Evolutionary conservation across 1,140 invertebrate species (phyloP), one percentile per base, ranked within the genome.

Genomic region (Drosophila carrolli): DNA sequence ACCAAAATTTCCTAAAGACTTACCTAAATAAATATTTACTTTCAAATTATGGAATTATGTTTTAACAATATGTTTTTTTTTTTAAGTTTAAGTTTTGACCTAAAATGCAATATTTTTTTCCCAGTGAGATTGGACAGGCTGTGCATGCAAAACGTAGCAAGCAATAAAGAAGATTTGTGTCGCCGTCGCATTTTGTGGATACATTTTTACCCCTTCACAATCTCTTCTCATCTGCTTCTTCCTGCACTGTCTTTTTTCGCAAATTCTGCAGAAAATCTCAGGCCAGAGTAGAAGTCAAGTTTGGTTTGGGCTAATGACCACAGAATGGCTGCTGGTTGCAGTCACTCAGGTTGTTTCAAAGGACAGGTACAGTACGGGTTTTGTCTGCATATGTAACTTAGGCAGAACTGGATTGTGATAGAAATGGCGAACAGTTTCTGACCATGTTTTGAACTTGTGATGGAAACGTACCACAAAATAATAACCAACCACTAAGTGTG

Each of bases 161-260:
- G 83, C 83, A 86, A 86, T 86, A 86, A 86, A 86, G 83, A 86
- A 86, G 83, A 86, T 86, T 86, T 86, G 83, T 86, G 83, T 86
- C 72, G 70, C 83, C 75, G 53, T 79, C 83, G 71, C 83, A 88
- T 86, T 88, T 78, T 86, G 83, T 75, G 78, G 75, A 78, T 83
- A 71, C 70, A 77, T 74, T 74, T 43, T 74, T 50, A 53, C 54
- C 44, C 78, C 59, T 68, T 72, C 16, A 57, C 57, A 56, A 50
- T 72, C 48, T 51, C 74, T 47, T 60, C 58, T 53, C 56, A 40
- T 60, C 40, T 19, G 11, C n/a, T 13, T 11, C 56, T 65, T 32
- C 14, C 43, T 19, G 9, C 43, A n/a, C 35, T 14, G 9, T 44
- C 27, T 41, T 48, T 62, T 80, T 75, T 79, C 88, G 83, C 83